A percentile compares a stretch with the other conserved stretches of the same genome.
Conservation (phyloP, 2,888 invertebrate genomes). For the Tetranychus truncatus region DNA sequence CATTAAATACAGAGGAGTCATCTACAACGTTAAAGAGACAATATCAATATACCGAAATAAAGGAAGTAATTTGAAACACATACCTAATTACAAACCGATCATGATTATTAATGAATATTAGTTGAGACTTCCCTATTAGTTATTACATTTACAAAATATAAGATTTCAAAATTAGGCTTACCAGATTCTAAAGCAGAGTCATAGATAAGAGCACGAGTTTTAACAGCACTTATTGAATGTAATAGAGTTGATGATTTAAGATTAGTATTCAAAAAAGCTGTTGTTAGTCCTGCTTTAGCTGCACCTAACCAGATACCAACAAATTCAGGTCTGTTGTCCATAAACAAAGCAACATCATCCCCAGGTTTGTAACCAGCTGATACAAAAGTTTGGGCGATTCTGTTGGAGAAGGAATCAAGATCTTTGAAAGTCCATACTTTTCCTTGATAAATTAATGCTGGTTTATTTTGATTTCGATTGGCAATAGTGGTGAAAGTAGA, state of each 20-base stretch:
- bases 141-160: too few species aligned
- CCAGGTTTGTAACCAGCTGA: slow-evolving; percentile 62
- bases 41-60: too few species aligned
- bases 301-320: slow-evolving; percentile 81
- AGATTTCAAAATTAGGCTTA: background rate
- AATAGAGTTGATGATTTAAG: slow-evolving; percentile 58
- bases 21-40: too few species aligned
- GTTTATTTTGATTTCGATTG: background rate
- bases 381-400: slow-evolving; percentile 57
- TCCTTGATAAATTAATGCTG: slow-evolving; percentile 43
- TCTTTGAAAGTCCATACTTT: slow-evolving; percentile 66
- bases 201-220: slow-evolving; percentile 61
- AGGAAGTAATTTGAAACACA: too few species aligned
- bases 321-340: slow-evolving; percentile 81
- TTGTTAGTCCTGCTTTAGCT: slow-evolving; percentile 55
- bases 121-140: too few species aligned
- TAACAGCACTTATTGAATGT: slow-evolving; percentile 69
- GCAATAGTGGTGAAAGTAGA: too few species aligned
- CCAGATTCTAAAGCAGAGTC: slow-evolving; percentile 3
- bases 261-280: slow-evolving; percentile 84
- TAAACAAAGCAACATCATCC: slow-evolving; percentile 66
- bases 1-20: too few species aligned
- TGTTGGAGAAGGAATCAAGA: slow-evolving; percentile 63
- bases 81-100: too few species aligned
- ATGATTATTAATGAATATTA: too few species aligned